Evolutionary conservation across 2,888 invertebrate genomes (phyloP).

Genomic region (Nycteola revayana): DNA sequence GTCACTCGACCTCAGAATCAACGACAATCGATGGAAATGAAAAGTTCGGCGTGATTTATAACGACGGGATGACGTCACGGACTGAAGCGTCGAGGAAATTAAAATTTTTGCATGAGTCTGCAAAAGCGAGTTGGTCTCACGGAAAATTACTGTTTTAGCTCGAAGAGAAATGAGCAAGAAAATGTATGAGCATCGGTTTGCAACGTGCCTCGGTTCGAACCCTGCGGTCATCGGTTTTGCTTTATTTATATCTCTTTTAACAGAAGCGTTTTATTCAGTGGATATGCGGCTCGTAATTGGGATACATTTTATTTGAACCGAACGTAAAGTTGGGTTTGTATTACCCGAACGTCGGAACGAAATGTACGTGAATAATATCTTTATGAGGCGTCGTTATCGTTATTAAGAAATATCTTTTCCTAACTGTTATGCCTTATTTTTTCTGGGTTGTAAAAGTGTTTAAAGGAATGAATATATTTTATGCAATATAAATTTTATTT

Average conservation of each 20-base stretch:
- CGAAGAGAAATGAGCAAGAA: constrained; percentile 11
- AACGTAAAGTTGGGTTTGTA: too few relatives aligned
- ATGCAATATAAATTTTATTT: too few relatives aligned
- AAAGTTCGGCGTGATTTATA: constrained; percentile 28
- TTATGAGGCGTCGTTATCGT: too few relatives aligned
- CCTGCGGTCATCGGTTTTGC: constrained; percentile 23
- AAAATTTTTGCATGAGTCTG: constrained; percentile 33
- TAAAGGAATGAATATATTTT: too few relatives aligned
- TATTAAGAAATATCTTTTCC: too few relatives aligned
- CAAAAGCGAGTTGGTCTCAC: constrained; percentile 11
- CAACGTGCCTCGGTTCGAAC: constrained; percentile 9
- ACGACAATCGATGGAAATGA: constrained; percentile 19
- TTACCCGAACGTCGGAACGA: too few relatives aligned
- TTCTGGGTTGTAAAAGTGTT: too few relatives aligned
- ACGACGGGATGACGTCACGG: constrained; percentile 18
- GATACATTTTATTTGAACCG: too few relatives aligned
- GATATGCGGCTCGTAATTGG: constrained; percentile 2
- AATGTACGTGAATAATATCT: too few relatives aligned
- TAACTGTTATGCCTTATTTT: too few relatives aligned
- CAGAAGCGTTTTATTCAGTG: constrained; percentile 16
- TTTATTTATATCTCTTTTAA: constrained; percentile 20
- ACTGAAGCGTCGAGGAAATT: constrained; percentile 25
- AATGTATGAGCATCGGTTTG: constrained; percentile 20
- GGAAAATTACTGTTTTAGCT: constrained; percentile 26
- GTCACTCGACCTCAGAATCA: constrained; percentile 9